These are phyloP conservation scores for Hydrophis major DNA, from an alignment of 2,797 vertebrate genomes.

Conservation along the genomic window DNA sequence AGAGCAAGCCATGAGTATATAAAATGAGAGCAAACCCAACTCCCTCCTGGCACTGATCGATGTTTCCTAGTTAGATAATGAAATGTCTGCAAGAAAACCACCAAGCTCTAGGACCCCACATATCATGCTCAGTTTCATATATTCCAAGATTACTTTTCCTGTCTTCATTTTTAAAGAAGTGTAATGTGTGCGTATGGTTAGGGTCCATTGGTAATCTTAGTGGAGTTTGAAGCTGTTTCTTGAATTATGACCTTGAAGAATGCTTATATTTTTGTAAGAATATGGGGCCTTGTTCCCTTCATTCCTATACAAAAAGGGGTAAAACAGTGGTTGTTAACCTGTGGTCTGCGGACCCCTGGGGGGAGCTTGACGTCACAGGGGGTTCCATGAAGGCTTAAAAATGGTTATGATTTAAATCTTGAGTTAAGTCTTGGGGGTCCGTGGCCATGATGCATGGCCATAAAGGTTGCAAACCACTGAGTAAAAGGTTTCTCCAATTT, in stretches of 20 bases:
- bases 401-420: not conserved
- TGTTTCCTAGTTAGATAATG: not conserved
- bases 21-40: not conserved
- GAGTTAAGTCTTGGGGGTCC: not conserved
- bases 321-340: not conserved
- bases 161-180: not conserved
- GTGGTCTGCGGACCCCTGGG: not conserved
- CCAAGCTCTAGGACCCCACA: not conserved
- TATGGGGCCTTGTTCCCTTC: not conserved
- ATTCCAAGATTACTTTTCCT: not conserved
- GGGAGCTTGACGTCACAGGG: no score
- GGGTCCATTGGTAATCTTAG: not conserved
- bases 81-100: not conserved
- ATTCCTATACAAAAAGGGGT: not conserved
- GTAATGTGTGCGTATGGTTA: not conserved
- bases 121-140: not conserved
- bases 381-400: not conserved
- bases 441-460: not conserved
- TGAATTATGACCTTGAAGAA: not conserved
- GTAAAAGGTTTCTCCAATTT: not conserved
- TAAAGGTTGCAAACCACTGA: not conserved
- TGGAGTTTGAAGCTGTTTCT: not conserved
- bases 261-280: not conserved
- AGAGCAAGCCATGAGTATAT: not conserved
- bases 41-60: not conserved